These are phyloP conservation scores for Meloidogyne floridensis DNA, from an alignment of 1,140 invertebrate genomes.

Conservation along the genomic window DNA sequence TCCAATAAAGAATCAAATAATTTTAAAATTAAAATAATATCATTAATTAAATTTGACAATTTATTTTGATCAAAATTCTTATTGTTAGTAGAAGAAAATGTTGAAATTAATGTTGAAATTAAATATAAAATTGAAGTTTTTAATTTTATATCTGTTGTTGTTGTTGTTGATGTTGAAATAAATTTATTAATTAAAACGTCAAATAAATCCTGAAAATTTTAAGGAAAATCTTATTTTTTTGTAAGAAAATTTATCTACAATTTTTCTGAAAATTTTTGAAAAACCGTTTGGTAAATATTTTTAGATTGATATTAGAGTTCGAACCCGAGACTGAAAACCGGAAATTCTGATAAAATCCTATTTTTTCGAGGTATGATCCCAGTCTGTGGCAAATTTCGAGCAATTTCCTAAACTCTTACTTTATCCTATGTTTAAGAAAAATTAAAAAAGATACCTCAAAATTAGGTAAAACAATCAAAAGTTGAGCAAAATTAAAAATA, in stretches of 20 bases:
- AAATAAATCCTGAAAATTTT: conserved; percentile 12
- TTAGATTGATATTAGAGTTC: too few species aligned
- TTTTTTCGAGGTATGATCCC: too few species aligned
- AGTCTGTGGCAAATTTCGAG: too few species aligned
- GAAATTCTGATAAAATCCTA: too few species aligned
- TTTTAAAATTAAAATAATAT: conserved; percentile 13
- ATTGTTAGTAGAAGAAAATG: neutral
- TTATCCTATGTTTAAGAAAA: neutral
- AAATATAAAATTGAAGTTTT: conserved; percentile 22
- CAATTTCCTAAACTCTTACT: too few species aligned
- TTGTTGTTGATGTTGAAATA: neutral
- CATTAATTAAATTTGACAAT: neutral
- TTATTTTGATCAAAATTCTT: neutral
- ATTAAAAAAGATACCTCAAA: conserved; percentile 18
- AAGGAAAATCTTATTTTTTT: neutral
- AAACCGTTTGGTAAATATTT: too few species aligned
- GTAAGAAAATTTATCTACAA: neutral
- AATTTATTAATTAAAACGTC: conserved; percentile 18
- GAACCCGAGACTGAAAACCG: too few species aligned
- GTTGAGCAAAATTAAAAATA: neutral
- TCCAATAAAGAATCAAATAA: conserved; percentile 15
- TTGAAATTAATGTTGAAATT: neutral
- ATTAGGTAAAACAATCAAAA: neutral
- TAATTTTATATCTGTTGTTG: neutral
- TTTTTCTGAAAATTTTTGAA: too few species aligned